Evolutionary conservation across 2,888 invertebrate genomes (phyloP), one percentile per base, ranked within the genome.

Genomic region (Lumbricus terrestris): DNA sequence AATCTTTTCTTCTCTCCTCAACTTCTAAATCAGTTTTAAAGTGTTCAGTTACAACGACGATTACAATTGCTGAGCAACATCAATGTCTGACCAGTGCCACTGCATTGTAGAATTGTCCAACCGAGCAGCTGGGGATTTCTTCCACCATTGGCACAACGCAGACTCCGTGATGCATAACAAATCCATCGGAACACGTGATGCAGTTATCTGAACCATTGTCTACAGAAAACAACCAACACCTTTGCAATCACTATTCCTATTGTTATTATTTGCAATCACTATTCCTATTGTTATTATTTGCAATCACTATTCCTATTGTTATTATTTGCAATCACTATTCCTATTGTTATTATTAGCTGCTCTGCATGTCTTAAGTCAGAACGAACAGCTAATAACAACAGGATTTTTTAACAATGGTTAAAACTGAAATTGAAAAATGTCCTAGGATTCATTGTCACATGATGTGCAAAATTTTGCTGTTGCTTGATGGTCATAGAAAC

Each of bases 141-240:
- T 54, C 69, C 33, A 35, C 16, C n/a, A 34, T 47, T 33, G 35
- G 40, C 0, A 40, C 54, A 42, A 90, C 18, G 42, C 90, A 90
- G 69, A 89, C 54, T 88, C 90, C 90, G 16, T 90, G 88, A 38
- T 47, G 33, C 37, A 89, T 47, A 15, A 69, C 37, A 38, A 85
- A 89, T 37, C 38, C 89, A 37, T n/a, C 37, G 82, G 37, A 38
- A 88, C 90, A 90, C 38, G 89, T 82, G 34, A 90, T 29, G 33
- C 90, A 90, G 37, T 88, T 54, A 40, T 89, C 85, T 34, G 89
- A n/a, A 47, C 88, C 88, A n/a, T 15, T n/a, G 38, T 83, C 90
- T 90, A 82, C 23, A 69, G n/a, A 23, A 85, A 34, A 85, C 69
- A 69, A n/a, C 13, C 0, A 69, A n/a, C n/a, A 69, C 29, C 29